These are phyloP conservation scores for Acrocephalus arundinaceus DNA, from an alignment of 2,113 vertebrate species.

Conservation along the genomic window DNA sequence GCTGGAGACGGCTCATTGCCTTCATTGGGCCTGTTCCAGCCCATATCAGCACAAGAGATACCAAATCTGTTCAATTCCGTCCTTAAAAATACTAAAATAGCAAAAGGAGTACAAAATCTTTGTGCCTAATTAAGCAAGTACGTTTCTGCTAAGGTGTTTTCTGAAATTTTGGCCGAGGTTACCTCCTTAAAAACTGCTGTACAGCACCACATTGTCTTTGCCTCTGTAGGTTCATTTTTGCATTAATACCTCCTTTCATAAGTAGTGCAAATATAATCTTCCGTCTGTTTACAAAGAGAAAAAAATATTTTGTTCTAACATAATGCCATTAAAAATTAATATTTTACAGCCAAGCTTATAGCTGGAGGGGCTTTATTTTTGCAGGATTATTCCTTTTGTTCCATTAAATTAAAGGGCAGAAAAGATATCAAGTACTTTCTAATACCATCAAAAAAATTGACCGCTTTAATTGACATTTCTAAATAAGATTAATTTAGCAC, in stretches of 20 bases:
- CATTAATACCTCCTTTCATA: not conserved
- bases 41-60: rapidly evolving
- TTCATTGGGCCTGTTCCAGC: not conserved
- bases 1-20: not conserved
- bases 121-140: not conserved
- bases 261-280: not conserved
- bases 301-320: not conserved
- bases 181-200: not conserved
- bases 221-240: not conserved
- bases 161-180: not conserved
- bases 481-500: constrained; percentile 36
- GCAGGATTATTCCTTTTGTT: not conserved
- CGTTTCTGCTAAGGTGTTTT: not conserved
- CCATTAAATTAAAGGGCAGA: constrained; percentile 19
- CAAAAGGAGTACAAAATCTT: not conserved
- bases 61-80: not conserved
- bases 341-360: not conserved
- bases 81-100: not conserved
- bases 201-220: not conserved
- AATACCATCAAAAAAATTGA: not conserved
- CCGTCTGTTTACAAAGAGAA: not conserved
- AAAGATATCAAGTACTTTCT: not conserved
- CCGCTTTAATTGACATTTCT: constrained; percentile 31
- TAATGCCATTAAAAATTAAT: constrained; percentile 11
- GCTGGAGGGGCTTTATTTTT: not conserved